These are phyloP conservation scores for Pristionchus maxplancki DNA, from an alignment of 2,888 invertebrate genomes.

Conservation along the genomic window DNA sequence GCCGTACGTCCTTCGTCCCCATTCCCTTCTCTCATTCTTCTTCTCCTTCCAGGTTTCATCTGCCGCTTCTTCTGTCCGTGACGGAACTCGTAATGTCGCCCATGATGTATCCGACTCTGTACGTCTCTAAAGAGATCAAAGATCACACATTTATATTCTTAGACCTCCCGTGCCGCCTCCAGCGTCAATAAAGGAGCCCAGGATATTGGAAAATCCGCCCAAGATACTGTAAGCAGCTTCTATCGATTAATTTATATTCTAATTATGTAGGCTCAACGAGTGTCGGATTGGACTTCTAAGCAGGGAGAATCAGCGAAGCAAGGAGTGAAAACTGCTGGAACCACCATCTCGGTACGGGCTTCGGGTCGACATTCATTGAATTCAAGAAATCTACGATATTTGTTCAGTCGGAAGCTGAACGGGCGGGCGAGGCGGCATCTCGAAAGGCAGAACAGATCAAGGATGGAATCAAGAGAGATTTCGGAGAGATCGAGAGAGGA, in stretches of 20 bases:
- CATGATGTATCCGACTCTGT: neutral
- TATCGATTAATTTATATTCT: neutral
- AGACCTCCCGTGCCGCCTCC: neutral
- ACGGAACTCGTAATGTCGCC: neutral
- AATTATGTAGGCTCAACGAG: neutral
- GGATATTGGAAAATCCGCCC: conserved; percentile 4
- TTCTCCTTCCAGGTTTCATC: neutral
- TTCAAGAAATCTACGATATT: neutral
- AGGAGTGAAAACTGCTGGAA: neutral
- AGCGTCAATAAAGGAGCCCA: conserved; percentile 8
- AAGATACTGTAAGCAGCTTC: neutral
- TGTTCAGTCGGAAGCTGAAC: neutral
- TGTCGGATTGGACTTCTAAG: neutral
- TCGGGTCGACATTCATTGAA: neutral
- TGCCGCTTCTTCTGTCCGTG: neutral
- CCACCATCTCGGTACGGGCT: neutral
- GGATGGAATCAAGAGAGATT: conserved; percentile 46
- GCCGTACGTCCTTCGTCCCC: neutral
- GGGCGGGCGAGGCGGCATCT: neutral
- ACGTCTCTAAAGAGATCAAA: neutral
- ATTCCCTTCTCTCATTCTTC: neutral
- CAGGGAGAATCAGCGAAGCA: neutral
- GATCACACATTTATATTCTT: neutral
- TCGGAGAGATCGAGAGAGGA: conserved; percentile 46
- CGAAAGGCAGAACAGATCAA: conserved; percentile 1